These are phyloP conservation scores for Leptinotarsa lineolata DNA, from an alignment of 1,140 invertebrate species.

Conservation along the genomic window DNA sequence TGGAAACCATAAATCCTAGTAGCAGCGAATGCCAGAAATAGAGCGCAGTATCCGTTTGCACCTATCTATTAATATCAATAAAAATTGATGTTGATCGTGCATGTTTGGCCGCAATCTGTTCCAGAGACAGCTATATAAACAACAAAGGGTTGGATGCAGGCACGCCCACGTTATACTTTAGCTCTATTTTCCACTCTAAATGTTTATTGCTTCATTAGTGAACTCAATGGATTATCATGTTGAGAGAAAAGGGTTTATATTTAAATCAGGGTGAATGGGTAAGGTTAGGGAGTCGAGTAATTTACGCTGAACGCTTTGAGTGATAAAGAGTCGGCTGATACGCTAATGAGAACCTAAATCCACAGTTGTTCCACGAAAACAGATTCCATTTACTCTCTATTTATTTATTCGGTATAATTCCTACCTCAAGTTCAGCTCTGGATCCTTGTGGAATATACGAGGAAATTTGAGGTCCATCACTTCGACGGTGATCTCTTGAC, in stretches of 20 bases:
- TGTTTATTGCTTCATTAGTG: conserved; percentile 8
- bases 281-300: background rate
- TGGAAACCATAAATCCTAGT: conserved; percentile 31
- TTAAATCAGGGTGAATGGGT: background rate
- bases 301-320: background rate
- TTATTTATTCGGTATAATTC: no score
- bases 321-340: background rate
- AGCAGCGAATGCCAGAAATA: conserved; percentile 29
- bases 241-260: background rate
- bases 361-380: no score
- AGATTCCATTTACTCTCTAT: no score
- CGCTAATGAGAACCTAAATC: no score
- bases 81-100: conserved; percentile 37
- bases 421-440: no score
- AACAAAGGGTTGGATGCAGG: background rate
- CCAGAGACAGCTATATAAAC: conserved; percentile 10
- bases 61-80: conserved; percentile 42
- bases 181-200: background rate
- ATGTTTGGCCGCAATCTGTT: conserved; percentile 33
- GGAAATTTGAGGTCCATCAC: no score
- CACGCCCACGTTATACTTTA: conserved; percentile 1
- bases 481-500: no score
- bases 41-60: conserved; percentile 36
- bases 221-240: conserved; percentile 6
- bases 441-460: no score